These are phyloP conservation scores for Alviniconcha strummeri DNA, from an alignment of 2,888 invertebrate genomes.

Conservation along the genomic window DNA sequence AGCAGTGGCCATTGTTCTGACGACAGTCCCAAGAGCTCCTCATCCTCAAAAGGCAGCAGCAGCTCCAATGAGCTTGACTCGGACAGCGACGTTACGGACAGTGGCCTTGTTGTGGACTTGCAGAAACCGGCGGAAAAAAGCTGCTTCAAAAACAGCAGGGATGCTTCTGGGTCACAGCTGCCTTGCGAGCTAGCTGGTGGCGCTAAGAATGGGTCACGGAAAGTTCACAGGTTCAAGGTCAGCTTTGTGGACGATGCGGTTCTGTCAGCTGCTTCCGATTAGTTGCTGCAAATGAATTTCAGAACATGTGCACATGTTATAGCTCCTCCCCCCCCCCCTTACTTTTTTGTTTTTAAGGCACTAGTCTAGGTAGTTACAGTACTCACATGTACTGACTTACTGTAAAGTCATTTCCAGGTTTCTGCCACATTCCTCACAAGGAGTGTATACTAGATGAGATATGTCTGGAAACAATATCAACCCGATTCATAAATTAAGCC, in stretches of 20 bases:
- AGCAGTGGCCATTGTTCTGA: conserved; percentile 33
- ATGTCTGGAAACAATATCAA: too few species aligned
- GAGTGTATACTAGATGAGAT: too few species aligned
- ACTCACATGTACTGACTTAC: too few species aligned
- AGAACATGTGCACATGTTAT: too few species aligned
- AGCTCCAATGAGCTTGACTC: conserved; percentile 31
- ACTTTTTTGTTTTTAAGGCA: too few species aligned
- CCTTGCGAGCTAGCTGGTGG: not conserved
- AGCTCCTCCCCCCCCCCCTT: too few species aligned
- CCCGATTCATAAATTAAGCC: too few species aligned
- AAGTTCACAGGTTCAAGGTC: conserved; percentile 41
- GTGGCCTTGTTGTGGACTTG: conserved; percentile 29
- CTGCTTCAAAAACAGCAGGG: conserved; percentile 3
- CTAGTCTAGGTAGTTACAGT: too few species aligned
- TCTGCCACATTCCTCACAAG: too few species aligned
- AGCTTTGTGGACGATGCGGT: conserved; percentile 36
- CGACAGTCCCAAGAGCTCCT: conserved; percentile 31
- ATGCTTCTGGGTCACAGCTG: not conserved
- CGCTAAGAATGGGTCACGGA: conserved; percentile 3
- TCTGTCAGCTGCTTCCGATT: conserved; percentile 24
- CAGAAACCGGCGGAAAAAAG: not conserved
- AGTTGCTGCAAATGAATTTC: not conserved
- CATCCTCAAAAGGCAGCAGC: conserved; percentile 9
- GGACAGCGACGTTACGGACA: conserved; percentile 33
- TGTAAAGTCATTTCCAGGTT: too few species aligned